These are phyloP conservation scores for Drosophila triauraria DNA, from an alignment of 1,140 invertebrate genomes.

Conservation along the genomic window DNA sequence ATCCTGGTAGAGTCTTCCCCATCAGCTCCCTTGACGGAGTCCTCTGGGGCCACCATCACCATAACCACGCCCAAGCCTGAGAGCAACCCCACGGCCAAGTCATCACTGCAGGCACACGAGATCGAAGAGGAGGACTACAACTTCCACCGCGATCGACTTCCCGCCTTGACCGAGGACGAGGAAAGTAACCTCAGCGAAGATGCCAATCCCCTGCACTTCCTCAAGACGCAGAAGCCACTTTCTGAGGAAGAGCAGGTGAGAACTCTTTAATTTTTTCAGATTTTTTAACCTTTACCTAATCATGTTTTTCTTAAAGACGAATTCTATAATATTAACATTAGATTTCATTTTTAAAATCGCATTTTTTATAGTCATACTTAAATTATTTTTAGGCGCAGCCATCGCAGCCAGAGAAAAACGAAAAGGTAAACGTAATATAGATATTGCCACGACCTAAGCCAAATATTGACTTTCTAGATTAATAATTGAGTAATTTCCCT, in stretches of 20 bases:
- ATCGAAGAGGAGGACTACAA: conserved; percentile 56
- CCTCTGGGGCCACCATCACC: not conserved
- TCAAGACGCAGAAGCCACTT: conserved; percentile 41
- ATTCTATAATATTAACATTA: no score
- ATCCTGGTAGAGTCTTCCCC: conserved; percentile 5
- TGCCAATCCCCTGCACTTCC: conserved; percentile 68
- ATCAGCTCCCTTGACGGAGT: not conserved
- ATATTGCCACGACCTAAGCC: no score
- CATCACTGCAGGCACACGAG: conserved; percentile 7
- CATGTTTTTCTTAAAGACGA: no score
- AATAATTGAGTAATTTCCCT: not conserved
- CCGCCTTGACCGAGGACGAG: conserved; percentile 53
- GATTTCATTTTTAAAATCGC: no score
- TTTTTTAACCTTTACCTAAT: no score
- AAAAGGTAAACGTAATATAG: no score
- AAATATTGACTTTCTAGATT: no score
- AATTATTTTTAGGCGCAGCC: not conserved
- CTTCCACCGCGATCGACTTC: conserved; percentile 58
- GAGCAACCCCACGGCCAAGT: conserved; percentile 21
- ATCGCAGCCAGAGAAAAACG: not conserved
- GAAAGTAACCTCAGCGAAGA: conserved; percentile 56
- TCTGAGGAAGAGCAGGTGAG: not conserved
- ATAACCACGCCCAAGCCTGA: conserved; percentile 25
- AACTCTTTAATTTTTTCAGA: no score
- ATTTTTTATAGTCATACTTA: no score